phyloP scores from a whole-genome alignment of 2,888 invertebrate species.

The Protophormia terraenovae region DNA sequence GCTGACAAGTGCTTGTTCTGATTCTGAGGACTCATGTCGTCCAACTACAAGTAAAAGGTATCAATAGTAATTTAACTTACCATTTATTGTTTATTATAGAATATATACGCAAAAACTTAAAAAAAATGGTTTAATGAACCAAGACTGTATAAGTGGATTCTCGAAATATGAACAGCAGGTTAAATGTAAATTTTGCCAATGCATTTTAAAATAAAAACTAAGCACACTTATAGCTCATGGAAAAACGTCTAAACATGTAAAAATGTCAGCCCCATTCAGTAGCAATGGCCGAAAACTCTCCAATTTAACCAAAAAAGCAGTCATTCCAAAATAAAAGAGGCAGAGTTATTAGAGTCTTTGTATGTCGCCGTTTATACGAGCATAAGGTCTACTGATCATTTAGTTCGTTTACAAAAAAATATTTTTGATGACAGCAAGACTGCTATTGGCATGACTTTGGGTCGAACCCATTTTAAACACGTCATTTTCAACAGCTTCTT shows the following conservation, averaged over 20 bases:
- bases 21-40: no score
- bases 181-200: conserved; percentile 43
- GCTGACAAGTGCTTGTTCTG: no score
- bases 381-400: conserved; percentile 33
- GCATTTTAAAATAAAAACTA: conserved; percentile 26
- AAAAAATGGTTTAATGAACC: conserved; percentile 13
- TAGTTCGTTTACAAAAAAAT: conserved; percentile 15
- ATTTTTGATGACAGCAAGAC: no score
- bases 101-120: conserved; percentile 17
- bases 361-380: conserved; percentile 33
- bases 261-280: conserved; percentile 27
- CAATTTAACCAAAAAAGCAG: conserved; percentile 19
- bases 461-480: no score
- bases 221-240: conserved; percentile 28
- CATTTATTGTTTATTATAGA: no score
- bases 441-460: conserved; percentile 20
- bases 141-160: conserved; percentile 4
- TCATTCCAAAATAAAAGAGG: background rate
- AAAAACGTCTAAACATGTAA: conserved; percentile 16
- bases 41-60: no score
- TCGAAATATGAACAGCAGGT: background rate
- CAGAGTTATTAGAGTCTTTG: conserved; percentile 19
- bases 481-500: no score
- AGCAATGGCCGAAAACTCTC: background rate
- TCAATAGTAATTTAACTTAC: no score